Conservation (phyloP, 2,797 vertebrate genomes). For the Leptatherina wallacei region DNA sequence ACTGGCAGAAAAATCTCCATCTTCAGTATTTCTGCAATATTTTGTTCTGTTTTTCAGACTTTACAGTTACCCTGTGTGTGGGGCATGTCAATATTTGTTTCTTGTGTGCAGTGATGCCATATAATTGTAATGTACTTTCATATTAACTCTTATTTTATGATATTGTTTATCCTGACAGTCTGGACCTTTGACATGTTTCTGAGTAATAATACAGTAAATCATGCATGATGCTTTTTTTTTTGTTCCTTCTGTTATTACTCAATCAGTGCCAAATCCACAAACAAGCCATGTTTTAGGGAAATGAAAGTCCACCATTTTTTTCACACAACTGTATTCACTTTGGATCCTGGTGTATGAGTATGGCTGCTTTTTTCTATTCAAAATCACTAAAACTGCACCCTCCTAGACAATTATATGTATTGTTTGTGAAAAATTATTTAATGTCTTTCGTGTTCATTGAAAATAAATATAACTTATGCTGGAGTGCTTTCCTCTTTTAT, state of each 20-base stretch:
- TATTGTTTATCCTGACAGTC: slow-evolving; percentile 20
- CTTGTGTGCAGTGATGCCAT: slow-evolving; percentile 25
- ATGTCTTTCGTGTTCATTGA: slow-evolving; percentile 49
- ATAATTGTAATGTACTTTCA: slow-evolving; percentile 9
- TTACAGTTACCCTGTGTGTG: slow-evolving; percentile 37
- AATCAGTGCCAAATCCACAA: slow-evolving; percentile 44
- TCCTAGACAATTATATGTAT: slow-evolving; percentile 27
- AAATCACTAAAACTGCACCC: slow-evolving; percentile 5
- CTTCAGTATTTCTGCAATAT: slow-evolving; percentile 7
- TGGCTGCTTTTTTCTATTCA: slow-evolving; percentile 22
- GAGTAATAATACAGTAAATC: slow-evolving; percentile 31
- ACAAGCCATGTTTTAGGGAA: slow-evolving; percentile 3
- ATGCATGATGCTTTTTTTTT: slow-evolving; percentile 48
- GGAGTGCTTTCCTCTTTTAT: slow-evolving; percentile 8
- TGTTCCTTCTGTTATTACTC: background rate
- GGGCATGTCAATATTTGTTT: slow-evolving; percentile 25
- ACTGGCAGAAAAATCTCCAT: background rate
- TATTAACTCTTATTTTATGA: slow-evolving; percentile 28
- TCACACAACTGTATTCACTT: slow-evolving; percentile 25
- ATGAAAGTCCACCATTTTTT: slow-evolving; percentile 11
- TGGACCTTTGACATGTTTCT: slow-evolving; percentile 13
- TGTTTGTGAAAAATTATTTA: slow-evolving; percentile 59
- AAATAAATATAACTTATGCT: slow-evolving; percentile 58
- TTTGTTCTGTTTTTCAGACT: slow-evolving; percentile 13
- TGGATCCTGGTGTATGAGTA: slow-evolving; percentile 29